Evolutionary conservation across 2,113 vertebrate genomes (phyloP), one percentile per base, ranked within the genome.

Genomic region (Leucosticte australis): DNA sequence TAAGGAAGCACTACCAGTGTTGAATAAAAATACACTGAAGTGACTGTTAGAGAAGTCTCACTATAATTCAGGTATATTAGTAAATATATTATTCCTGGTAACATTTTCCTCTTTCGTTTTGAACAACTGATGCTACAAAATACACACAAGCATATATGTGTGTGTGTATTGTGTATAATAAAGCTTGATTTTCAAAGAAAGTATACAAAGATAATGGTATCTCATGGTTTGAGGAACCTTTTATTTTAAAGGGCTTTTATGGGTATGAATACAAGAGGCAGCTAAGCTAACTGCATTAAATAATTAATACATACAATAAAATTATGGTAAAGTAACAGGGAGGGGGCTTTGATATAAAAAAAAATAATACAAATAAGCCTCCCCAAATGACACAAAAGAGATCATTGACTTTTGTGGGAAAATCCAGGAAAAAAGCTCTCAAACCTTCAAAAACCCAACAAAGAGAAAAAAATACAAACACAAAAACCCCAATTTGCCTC

Each of bases 321-420:
- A 64, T 39, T 39, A 42, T 15, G 4, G 2, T 13, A 41, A 83
- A 57, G 5, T 56, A 49, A 30, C 24, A 13, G 6, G 3, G 6
- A 41, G 4, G 4, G 26, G 19, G 5, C 9, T 41, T 3, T 70
- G 3, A 67, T 13, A 28, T 6, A 28, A 13, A 50, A 24, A 23
- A 47, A 50, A 57, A 15, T n/a, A 20, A 11, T 5, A 39, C 11
- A 69, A 50, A 49, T 22, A 44, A 37, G 9, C 2, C 13, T 7
- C 7, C 3, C 7, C 9, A 39, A 31, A n/a, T 10, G 0, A 35
- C 21, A 30, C 3, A 20, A 4, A 26, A 21, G 3, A 49, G 49
- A 24, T 21, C 2, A 56, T 42, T 7, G 44, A 15, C 4, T 39
- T 42, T 62, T 26, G 19, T 33, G 19, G 4, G 16, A 53, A 71